These are phyloP conservation scores for Opisthocomus hoazin DNA, from an alignment of 2,113 vertebrate genomes.

Conservation along the genomic window DNA sequence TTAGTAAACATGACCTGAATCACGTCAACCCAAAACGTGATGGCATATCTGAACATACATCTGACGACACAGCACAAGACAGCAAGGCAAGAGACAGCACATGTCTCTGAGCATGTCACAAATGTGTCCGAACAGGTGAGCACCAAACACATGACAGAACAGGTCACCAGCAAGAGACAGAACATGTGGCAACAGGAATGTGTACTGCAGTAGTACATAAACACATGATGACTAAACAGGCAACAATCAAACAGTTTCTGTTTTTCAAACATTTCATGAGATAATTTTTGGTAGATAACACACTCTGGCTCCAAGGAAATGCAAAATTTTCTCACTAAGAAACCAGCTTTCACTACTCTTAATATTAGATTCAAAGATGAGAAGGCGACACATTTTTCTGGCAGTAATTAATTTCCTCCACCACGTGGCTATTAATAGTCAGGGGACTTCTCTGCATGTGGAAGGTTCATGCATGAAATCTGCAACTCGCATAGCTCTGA, in stretches of 20 bases:
- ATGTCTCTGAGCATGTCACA: neutral
- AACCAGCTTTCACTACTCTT: neutral
- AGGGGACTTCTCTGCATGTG: neutral
- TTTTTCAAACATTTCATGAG: neutral
- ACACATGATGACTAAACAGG: neutral
- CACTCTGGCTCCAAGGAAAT: neutral
- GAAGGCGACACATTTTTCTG: neutral
- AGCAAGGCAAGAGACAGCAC: neutral
- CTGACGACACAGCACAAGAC: neutral
- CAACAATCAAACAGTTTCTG: neutral
- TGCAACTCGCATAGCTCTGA: neutral
- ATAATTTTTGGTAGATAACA: neutral
- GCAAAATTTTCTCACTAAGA: neutral
- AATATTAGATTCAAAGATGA: neutral
- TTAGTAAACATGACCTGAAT: neutral
- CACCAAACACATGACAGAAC: neutral
- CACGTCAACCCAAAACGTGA: neutral
- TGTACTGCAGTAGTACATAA: neutral
- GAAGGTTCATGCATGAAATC: neutral
- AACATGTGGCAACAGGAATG: accelerated
- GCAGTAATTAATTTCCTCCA: neutral
- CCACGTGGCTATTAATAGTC: conserved; percentile 9
- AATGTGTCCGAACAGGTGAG: neutral
- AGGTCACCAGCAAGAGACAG: neutral
- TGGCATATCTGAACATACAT: neutral